phyloP scores from a whole-genome alignment of 2,113 vertebrate genomes.

The Hyperoodon ampullatus region DNA sequence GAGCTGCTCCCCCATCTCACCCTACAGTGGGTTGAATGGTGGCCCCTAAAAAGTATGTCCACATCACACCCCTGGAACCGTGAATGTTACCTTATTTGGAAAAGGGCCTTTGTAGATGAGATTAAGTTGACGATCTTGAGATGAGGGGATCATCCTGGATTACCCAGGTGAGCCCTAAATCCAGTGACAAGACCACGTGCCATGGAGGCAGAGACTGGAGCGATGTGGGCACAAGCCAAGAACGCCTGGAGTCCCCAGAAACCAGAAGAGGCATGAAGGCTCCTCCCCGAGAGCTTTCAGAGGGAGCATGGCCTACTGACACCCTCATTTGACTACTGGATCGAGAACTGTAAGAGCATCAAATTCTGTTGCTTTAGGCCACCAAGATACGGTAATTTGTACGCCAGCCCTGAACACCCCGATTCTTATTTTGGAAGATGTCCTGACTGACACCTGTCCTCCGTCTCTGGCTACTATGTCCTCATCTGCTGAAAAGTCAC shows the following conservation, averaged over 20 bases:
- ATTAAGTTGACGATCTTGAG: not conserved
- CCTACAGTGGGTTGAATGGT: accelerated
- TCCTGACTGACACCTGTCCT: not conserved
- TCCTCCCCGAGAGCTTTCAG: not conserved
- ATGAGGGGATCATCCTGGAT: not conserved
- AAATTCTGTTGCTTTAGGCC: not conserved
- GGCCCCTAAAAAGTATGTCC: not conserved
- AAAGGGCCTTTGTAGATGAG: not conserved
- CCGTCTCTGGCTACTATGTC: not conserved
- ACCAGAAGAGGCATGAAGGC: not conserved
- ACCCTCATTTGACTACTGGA: not conserved
- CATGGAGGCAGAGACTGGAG: not conserved
- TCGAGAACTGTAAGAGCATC: too few species aligned
- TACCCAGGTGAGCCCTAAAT: not conserved
- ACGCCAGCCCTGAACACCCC: not conserved
- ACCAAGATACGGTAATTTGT: not conserved
- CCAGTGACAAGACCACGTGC: not conserved
- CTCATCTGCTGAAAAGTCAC: not conserved
- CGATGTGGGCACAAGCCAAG: accelerated
- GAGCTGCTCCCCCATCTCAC: not conserved
- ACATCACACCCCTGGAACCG: accelerated
- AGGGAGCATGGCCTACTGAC: not conserved
- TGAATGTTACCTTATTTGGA: not conserved
- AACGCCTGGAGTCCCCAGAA: not conserved
- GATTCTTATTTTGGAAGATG: not conserved